Conservation (phyloP, 2,113 vertebrate genomes). For the Tupaia tana region DNA sequence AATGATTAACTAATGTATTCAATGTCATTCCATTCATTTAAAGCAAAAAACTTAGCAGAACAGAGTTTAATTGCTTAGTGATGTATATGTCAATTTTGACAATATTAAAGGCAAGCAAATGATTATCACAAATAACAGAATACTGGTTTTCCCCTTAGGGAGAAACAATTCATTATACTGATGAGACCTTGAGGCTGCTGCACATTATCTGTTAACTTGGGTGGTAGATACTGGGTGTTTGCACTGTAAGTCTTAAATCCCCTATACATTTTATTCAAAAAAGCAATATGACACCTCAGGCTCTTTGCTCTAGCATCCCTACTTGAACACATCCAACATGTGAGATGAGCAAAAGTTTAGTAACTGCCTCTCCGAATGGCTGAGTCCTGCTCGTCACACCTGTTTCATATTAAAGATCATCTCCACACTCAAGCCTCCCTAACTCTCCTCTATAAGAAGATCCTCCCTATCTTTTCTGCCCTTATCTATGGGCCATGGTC, state of each 20-base stretch:
- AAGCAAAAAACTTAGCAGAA: background rate
- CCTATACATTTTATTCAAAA: background rate
- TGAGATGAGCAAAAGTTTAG: background rate
- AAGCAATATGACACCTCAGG: background rate
- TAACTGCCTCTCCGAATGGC: background rate
- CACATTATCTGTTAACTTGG: background rate
- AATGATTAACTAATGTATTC: background rate
- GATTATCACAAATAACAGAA: background rate
- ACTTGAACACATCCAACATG: background rate
- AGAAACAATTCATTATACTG: background rate
- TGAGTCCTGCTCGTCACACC: background rate
- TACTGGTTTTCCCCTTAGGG: background rate
- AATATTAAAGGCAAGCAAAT: slow-evolving; percentile 11
- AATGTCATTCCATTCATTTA: background rate
- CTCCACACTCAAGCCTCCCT: background rate
- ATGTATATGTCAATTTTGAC: background rate
- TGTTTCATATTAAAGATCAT: background rate
- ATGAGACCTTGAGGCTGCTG: background rate
- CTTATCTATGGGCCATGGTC: background rate
- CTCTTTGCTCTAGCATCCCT: background rate
- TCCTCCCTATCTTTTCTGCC: background rate
- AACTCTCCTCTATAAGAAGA: background rate
- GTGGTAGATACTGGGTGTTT: background rate
- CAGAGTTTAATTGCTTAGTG: background rate
- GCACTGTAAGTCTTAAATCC: background rate